Evolutionary conservation across 2,113 vertebrate genomes (phyloP).

Genomic region (Onychostruthus taczanowskii): DNA sequence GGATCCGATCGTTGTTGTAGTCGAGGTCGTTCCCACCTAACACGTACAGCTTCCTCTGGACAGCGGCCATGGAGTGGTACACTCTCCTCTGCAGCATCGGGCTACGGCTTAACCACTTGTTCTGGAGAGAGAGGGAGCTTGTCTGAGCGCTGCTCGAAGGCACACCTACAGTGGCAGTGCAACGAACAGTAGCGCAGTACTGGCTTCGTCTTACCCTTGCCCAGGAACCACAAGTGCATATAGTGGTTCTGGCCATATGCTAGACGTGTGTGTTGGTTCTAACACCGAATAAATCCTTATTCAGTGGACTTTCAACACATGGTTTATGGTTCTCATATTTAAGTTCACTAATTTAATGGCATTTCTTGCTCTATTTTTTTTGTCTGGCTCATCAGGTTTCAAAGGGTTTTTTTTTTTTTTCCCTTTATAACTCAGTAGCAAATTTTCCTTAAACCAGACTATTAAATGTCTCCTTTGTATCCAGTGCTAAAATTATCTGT

Average conservation of each 20-base stretch:
- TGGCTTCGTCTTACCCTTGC: neutral
- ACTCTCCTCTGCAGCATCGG: slow-evolving; percentile 95
- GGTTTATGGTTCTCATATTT: neutral
- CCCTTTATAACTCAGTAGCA: neutral
- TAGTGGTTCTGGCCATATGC: too few species aligned
- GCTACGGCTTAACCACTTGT: slow-evolving; percentile 91
- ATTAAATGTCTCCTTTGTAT: neutral
- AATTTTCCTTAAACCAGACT: slow-evolving; percentile 5
- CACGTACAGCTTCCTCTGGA: slow-evolving; percentile 91
- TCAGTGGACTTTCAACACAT: neutral
- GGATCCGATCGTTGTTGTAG: slow-evolving; percentile 95
- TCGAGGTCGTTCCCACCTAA: slow-evolving; percentile 94
- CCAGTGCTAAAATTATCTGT: neutral
- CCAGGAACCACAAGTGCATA: neutral
- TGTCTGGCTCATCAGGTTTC: slow-evolving; percentile 1
- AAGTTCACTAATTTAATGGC: neutral
- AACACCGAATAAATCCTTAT: neutral
- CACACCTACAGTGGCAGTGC: fast-evolving
- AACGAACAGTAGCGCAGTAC: neutral
- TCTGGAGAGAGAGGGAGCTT: slow-evolving; percentile 69
- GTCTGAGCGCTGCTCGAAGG: neutral
- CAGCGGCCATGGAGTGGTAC: slow-evolving; percentile 95
- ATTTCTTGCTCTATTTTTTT: neutral
- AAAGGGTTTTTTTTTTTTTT: neutral
- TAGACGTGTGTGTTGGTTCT: neutral